These are phyloP conservation scores for Portunus trituberculatus DNA, from an alignment of 1,140 invertebrate genomes.

Conservation along the genomic window DNA sequence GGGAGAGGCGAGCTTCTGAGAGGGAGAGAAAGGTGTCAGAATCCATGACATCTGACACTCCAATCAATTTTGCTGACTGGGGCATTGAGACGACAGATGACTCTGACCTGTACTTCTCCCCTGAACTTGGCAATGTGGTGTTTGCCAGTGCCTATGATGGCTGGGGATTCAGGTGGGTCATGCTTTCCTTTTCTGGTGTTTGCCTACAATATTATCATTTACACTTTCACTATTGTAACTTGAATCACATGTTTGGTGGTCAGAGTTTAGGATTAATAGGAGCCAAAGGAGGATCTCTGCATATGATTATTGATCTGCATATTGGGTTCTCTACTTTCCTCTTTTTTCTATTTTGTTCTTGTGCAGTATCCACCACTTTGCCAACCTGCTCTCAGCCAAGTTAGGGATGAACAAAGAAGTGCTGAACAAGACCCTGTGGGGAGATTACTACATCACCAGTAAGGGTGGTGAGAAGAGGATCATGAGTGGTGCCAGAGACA, in stretches of 20 bases:
- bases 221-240: no score
- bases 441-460: constrained; percentile 95
- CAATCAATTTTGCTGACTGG: constrained; percentile 85
- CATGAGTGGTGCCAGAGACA: constrained; percentile 94
- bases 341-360: background rate
- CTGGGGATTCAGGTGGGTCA: constrained; percentile 91
- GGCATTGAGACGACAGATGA: constrained; percentile 93
- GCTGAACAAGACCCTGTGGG: constrained; percentile 93
- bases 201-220: no score
- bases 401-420: constrained; percentile 84
- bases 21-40: constrained; percentile 78
- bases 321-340: background rate
- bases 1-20: constrained; percentile 74
- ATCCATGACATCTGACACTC: constrained; percentile 78
- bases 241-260: no score
- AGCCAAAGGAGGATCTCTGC: no score
- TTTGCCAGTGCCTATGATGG: constrained; percentile 98
- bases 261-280: no score
- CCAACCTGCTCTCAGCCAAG: constrained; percentile 90
- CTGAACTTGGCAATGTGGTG: constrained; percentile 96
- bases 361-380: constrained; percentile 89
- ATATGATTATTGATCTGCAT: background rate
- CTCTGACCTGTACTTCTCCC: constrained; percentile 94
- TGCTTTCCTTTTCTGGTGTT: background rate
- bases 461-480: constrained; percentile 90